A percentile compares a stretch with the other conserved stretches of the same genome.
Conservation (phyloP, 2,113 vertebrate species). For the Gallinago media region DNA sequence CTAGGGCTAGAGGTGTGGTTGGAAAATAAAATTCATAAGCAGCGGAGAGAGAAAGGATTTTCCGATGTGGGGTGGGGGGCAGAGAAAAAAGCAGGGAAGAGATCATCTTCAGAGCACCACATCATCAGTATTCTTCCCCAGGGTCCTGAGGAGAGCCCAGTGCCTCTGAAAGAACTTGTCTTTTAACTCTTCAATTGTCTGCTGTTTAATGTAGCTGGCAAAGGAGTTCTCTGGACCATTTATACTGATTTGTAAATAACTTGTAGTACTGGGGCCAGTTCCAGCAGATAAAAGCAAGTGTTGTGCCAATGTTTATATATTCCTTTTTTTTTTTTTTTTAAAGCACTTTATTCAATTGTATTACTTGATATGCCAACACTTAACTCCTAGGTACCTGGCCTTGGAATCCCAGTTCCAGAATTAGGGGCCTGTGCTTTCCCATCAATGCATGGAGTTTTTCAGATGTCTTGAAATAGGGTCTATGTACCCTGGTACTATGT, state of each 20-base stretch:
- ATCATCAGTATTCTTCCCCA: neutral
- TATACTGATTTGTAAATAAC: neutral
- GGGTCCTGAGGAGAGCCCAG: neutral
- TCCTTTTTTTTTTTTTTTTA: neutral
- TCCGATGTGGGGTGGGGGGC: neutral
- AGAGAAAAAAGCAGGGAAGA: neutral
- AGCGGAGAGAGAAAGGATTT: neutral
- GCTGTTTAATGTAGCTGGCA: neutral
- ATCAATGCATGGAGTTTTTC: neutral
- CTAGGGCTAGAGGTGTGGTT: conserved; percentile 44
- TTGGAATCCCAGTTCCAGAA: neutral
- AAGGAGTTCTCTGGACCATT: neutral
- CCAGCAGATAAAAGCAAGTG: conserved; percentile 2
- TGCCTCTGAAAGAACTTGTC: neutral
- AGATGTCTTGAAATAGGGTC: neutral
- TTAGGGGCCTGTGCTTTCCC: neutral
- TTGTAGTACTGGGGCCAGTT: neutral
- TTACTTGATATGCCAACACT: neutral
- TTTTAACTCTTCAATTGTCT: neutral
- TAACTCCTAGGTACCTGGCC: neutral
- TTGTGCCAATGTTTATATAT: neutral
- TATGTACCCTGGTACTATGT: neutral
- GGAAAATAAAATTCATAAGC: conserved; percentile 48
- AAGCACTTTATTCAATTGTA: neutral
- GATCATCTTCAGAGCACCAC: neutral